A percentile compares a stretch with the other conserved stretches of the same genome.
Conservation (phyloP, 1,140 invertebrate genomes). For the Heliconius hewitsoni region DNA sequence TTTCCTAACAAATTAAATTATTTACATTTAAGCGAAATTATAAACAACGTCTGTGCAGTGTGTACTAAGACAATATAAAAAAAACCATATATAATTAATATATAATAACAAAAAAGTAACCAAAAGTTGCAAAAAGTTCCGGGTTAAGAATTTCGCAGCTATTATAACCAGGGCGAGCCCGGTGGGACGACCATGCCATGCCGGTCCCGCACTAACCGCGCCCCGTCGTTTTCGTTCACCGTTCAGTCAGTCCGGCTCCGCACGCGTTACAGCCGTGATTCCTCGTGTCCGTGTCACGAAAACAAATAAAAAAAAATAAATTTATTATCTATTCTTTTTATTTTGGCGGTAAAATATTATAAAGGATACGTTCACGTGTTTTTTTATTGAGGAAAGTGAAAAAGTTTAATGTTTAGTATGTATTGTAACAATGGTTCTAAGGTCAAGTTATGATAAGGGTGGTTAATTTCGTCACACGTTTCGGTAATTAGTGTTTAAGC, state of each 20-base stretch:
- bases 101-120: constrained; percentile 30
- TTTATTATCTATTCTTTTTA: constrained; percentile 38
- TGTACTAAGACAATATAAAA: not conserved
- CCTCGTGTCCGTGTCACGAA: constrained; percentile 42
- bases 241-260: constrained; percentile 65
- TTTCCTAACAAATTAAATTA: not conserved
- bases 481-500: constrained; percentile 66
- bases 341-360: constrained; percentile 35
- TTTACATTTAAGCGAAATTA: not conserved
- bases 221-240: constrained; percentile 42
- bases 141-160: constrained; percentile 49
- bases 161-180: constrained; percentile 40
- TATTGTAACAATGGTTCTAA: constrained; percentile 65
- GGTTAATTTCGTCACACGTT: constrained; percentile 63
- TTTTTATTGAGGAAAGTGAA: constrained; percentile 24
- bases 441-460: constrained; percentile 67
- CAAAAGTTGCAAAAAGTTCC: constrained; percentile 33
- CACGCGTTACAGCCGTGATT: constrained; percentile 56
- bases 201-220: constrained; percentile 43
- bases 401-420: constrained; percentile 38
- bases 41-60: not conserved
- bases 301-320: constrained; percentile 36
- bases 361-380: not conserved
- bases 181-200: constrained; percentile 46
- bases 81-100: not conserved